Base-by-base conservation (phyloP, 2,888 invertebrate species). In the Euspilapteryx auroguttella region DNA sequence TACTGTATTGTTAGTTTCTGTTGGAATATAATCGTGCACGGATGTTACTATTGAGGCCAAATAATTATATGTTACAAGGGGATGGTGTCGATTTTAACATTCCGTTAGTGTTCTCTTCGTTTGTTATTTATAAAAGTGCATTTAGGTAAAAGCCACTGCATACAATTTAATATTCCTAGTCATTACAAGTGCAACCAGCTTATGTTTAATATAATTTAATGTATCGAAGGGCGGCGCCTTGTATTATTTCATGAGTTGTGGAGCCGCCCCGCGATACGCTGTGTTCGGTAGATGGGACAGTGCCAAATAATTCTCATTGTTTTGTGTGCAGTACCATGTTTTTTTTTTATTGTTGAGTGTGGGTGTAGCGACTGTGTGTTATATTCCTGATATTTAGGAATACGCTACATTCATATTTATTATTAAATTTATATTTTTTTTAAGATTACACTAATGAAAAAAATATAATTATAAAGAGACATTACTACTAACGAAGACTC, bases 331-430 rank as follows among this genome's bases (percentile, higher is more conserved):
- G 59, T 47, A 57, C 55, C 55, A 54, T 39, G 34, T 40, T 45
- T 44, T 37, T 29, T 35, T 33, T 50, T 45, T 47, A 55, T 59
- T 57, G 55, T 61, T 59, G 57, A 62, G 65, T 65, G 66, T 75
- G 75, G 56, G 68, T 76, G 77, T 66, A 63, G 66, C 73, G 49
- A 66, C 73, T 66, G 66, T 46, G 76, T 71, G 76, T 66, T 54
- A 36, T 56, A 65, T 71, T 75, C 73, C 76, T 77, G 76, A 68
- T 75, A 76, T 77, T 77, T 75, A 73, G 77, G 75, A 69, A 62
- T 64, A 50, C 51, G 76, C 69, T 66, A 62, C 77, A 71, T 73
- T 75, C 75, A 75, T 75, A 65, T 73, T 73, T 66, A 61, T 64
- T 55, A 57, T 63, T 65, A 68, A 17, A 17, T 17, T 17, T 17